A percentile compares a stretch with the other conserved stretches of the same genome.
Evolutionary conservation across 2,888 invertebrate genomes (phyloP).

Genomic region (Parnassius glacialis): DNA sequence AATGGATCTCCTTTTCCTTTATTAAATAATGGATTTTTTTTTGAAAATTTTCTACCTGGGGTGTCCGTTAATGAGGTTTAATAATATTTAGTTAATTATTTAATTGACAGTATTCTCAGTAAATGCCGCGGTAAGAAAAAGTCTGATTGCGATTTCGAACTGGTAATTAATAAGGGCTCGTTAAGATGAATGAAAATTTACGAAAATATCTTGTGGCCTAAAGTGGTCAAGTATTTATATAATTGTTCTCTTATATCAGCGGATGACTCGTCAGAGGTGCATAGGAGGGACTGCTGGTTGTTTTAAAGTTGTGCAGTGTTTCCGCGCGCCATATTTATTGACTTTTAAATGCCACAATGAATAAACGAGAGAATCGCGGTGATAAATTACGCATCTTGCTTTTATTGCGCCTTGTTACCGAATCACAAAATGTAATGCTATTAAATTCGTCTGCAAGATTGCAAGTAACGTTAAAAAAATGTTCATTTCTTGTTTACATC

Average conservation of each 20-base stretch:
- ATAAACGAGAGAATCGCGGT: slow-evolving; percentile 9
- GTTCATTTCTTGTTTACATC: too few relatives aligned
- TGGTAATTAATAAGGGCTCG: slow-evolving; percentile 14
- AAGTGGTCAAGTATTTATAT: slow-evolving; percentile 19
- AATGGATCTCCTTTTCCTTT: too few relatives aligned
- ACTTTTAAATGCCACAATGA: slow-evolving; percentile 19
- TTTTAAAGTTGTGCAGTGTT: neutral
- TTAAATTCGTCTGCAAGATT: neutral
- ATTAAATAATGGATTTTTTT: too few relatives aligned
- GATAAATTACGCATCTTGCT: slow-evolving; percentile 9
- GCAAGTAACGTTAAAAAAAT: neutral
- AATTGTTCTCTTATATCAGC: slow-evolving; percentile 22
- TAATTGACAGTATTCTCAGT: too few relatives aligned
- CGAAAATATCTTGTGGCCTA: slow-evolving; percentile 18
- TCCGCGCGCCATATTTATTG: slow-evolving; percentile 17
- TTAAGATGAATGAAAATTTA: slow-evolving; percentile 16
- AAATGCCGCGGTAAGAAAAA: too few relatives aligned
- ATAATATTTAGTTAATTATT: too few relatives aligned
- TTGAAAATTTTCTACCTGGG: too few relatives aligned
- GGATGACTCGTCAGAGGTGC: slow-evolving; percentile 7
- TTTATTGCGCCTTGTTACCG: neutral
- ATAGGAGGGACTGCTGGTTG: neutral
- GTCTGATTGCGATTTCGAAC: neutral
- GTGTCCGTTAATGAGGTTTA: too few relatives aligned
- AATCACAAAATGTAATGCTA: neutral